Percentiles rank a stretch among this genome's conserved stretches.
phyloP scores from a whole-genome alignment of 2,113 vertebrate genomes.

The Nothoprocta pentlandii region DNA sequence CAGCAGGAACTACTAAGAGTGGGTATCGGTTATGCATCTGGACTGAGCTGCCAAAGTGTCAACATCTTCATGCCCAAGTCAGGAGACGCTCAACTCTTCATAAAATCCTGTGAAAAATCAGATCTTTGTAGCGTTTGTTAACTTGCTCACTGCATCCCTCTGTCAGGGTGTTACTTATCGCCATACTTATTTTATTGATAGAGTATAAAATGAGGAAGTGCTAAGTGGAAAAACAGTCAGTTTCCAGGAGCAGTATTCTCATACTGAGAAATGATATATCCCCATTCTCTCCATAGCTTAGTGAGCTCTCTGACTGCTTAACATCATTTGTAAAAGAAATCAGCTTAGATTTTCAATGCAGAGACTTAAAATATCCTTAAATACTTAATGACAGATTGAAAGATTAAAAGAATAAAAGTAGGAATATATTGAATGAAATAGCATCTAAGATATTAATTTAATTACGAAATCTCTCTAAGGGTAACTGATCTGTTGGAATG shows the following conservation, averaged over 20 bases:
- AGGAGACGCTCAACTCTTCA: neutral
- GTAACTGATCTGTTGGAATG: slow-evolving; percentile 21
- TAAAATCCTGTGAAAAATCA: neutral
- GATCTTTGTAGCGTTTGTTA: slow-evolving; percentile 11
- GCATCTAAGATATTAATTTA: slow-evolving; percentile 58
- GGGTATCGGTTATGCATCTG: neutral
- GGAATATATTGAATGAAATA: slow-evolving; percentile 45
- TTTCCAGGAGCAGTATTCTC: neutral
- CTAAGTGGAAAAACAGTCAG: slow-evolving; percentile 15
- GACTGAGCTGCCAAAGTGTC: neutral
- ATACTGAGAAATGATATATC: neutral
- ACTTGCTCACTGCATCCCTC: neutral
- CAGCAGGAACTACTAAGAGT: neutral
- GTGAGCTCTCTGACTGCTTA: neutral
- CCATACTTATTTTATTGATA: neutral
- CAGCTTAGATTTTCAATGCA: slow-evolving; percentile 11
- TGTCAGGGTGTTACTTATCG: neutral
- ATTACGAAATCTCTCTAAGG: slow-evolving; percentile 40
- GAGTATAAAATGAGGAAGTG: slow-evolving; percentile 5
- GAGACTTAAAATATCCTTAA: slow-evolving; percentile 60
- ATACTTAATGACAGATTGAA: slow-evolving; percentile 62
- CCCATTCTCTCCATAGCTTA: neutral
- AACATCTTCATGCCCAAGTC: neutral
- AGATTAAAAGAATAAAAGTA: slow-evolving; percentile 47
- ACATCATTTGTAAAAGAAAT: slow-evolving; percentile 35